These are phyloP conservation scores for Agrochola macilenta DNA, from an alignment of 2,888 invertebrate genomes.

Conservation along the genomic window DNA sequence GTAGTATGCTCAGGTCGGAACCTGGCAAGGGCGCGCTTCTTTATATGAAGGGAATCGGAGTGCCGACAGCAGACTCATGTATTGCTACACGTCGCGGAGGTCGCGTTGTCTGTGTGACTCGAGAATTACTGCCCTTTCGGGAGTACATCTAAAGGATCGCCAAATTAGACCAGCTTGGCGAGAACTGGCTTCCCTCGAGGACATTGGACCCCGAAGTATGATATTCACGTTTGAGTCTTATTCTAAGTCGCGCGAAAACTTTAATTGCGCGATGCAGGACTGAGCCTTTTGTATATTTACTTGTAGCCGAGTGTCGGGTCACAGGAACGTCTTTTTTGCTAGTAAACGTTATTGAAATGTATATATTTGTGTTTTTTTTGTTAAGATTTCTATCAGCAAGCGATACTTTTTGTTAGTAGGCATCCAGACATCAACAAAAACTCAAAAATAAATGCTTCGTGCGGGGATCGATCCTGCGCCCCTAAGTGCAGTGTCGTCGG, in stretches of 20 bases:
- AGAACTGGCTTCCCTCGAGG: constrained; percentile 62
- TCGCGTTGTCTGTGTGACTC: background rate
- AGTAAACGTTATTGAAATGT: background rate
- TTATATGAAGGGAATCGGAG: background rate
- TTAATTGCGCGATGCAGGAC: constrained; percentile 52
- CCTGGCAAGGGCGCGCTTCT: background rate
- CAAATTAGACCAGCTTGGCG: constrained; percentile 65
- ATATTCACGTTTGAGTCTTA: background rate
- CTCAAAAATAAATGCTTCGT: background rate
- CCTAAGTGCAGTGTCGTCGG: background rate
- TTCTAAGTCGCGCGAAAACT: constrained; percentile 32
- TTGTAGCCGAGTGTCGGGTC: background rate
- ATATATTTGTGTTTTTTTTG: background rate
- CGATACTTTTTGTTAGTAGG: background rate
- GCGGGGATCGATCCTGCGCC: constrained; percentile 12
- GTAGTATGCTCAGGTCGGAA: background rate
- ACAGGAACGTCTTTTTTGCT: background rate
- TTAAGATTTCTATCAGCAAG: background rate
- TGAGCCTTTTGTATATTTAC: background rate
- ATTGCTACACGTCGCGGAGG: no score
- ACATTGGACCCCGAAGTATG: constrained; percentile 49
- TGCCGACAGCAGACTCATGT: background rate
- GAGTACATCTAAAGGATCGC: constrained; percentile 8
- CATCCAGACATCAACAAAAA: background rate
- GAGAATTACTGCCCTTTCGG: background rate